Evolutionary conservation across 2,888 invertebrate species (phyloP).

Genomic region (Nymphalis c-album): DNA sequence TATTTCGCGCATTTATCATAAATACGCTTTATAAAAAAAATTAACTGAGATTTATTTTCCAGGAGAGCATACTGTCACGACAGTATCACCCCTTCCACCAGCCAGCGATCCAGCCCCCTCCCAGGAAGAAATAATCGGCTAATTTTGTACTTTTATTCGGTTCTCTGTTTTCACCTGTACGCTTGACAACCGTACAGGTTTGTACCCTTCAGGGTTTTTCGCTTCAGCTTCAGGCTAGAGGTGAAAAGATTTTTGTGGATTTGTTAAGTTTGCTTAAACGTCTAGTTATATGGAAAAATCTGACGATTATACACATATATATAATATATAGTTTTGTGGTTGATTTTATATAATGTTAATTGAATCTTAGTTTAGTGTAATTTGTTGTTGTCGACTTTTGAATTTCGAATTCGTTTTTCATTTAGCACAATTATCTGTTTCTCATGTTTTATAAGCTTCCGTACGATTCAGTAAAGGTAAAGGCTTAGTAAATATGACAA

Average conservation of each 20-base stretch:
- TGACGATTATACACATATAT: neutral
- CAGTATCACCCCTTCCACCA: conserved; percentile 76
- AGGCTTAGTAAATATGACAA: neutral
- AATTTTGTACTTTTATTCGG: conserved; percentile 47
- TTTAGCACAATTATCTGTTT: neutral
- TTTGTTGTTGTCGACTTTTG: neutral
- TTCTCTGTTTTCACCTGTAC: conserved; percentile 49
- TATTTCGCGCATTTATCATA: no score
- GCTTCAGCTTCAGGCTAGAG: conserved; percentile 36
- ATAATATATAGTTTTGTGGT: conserved; percentile 1
- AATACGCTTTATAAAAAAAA: no score
- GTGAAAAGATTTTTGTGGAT: conserved; percentile 34
- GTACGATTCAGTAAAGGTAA: no score
- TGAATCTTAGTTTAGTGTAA: conserved; percentile 1
- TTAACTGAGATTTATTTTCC: conserved; percentile 40
- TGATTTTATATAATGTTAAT: neutral
- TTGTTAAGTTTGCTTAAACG: conserved; percentile 13
- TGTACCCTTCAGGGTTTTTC: conserved; percentile 46
- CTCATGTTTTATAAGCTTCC: neutral
- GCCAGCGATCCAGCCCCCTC: conserved; percentile 67
- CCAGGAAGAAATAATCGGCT: conserved; percentile 58
- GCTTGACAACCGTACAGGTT: conserved; percentile 61
- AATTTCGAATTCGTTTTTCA: neutral
- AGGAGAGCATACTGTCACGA: conserved; percentile 68
- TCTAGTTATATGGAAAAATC: neutral